Conservation (phyloP, 2,797 vertebrate genomes). For the Leptodactylus fallax region DNA sequence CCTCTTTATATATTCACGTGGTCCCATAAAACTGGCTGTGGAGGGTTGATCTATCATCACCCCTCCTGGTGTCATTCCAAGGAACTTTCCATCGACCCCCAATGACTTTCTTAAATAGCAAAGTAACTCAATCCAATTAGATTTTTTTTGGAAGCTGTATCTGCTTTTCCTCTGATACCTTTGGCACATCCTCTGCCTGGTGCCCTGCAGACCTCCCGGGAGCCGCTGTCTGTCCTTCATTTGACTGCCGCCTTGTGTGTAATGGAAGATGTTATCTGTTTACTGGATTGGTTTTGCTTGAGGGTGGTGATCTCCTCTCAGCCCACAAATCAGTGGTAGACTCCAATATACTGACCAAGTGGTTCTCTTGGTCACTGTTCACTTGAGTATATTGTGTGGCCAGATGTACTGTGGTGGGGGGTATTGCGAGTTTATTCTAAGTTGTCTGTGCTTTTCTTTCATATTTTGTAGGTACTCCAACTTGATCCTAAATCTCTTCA, state of each 20-base stretch:
- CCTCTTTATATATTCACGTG: too few species aligned
- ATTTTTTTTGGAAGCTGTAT: slow-evolving; percentile 3
- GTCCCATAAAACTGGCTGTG: neutral
- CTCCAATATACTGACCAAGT: too few species aligned
- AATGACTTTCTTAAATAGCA: neutral
- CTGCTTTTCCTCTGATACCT: neutral
- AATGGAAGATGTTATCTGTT: neutral
- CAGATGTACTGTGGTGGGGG: too few species aligned
- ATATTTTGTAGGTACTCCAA: slow-evolving; percentile 90
- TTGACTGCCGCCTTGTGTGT: neutral
- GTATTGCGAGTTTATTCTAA: too few species aligned
- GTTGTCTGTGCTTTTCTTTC: too few species aligned
- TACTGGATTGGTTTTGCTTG: neutral
- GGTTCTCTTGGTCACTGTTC: too few species aligned
- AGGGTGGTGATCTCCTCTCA: too few species aligned
- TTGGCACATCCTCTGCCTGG: slow-evolving; percentile 5
- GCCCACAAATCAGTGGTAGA: too few species aligned
- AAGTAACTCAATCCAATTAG: neutral
- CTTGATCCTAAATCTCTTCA: slow-evolving; percentile 97
- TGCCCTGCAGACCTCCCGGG: neutral
- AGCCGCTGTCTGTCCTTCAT: slow-evolving; percentile 7
- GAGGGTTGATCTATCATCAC: neutral
- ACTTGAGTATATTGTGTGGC: too few species aligned
- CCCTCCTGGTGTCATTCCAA: neutral
- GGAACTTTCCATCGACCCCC: neutral